Conservation (phyloP, 2,113 vertebrate species). For the Otis tarda region DNA sequence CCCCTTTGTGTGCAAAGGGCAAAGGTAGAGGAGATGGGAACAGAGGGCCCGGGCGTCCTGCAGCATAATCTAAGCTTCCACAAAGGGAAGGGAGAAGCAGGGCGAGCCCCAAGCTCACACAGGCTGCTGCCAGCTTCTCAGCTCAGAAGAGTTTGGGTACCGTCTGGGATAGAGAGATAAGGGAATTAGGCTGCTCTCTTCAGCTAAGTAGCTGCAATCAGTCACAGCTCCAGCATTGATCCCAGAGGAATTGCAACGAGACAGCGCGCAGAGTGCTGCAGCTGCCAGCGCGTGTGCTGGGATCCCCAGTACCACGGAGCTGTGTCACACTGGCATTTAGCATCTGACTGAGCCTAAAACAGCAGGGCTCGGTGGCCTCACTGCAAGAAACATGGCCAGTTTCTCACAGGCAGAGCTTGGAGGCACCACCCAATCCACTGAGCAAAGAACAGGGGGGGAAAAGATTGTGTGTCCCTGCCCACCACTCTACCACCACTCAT, state of each 20-base stretch:
- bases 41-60: not conserved
- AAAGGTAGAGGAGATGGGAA: slow-evolving; percentile 60
- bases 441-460: rapidly evolving
- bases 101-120: not conserved
- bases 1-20: slow-evolving; percentile 51
- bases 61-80: slow-evolving; percentile 41
- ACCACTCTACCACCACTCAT: not conserved
- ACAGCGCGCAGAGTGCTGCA: not conserved
- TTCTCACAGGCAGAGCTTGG: not conserved
- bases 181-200: slow-evolving; percentile 60
- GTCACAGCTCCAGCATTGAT: slow-evolving; percentile 27
- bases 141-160: not conserved
- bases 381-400: not conserved
- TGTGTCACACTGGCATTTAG: not conserved
- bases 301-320: not conserved
- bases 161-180: slow-evolving; percentile 58
- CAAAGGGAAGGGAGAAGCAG: slow-evolving; percentile 18
- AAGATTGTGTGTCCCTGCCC: not conserved
- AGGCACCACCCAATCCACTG: not conserved
- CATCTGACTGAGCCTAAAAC: not conserved
- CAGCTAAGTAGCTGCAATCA: slow-evolving; percentile 57
- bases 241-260: not conserved
- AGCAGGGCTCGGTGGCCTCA: not conserved
- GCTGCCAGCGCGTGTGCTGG: not conserved
- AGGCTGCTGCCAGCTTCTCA: slow-evolving; percentile 33